Evolutionary conservation across 2,888 invertebrate species (phyloP).

Genomic region (Dorcus parallelipipedus): DNA sequence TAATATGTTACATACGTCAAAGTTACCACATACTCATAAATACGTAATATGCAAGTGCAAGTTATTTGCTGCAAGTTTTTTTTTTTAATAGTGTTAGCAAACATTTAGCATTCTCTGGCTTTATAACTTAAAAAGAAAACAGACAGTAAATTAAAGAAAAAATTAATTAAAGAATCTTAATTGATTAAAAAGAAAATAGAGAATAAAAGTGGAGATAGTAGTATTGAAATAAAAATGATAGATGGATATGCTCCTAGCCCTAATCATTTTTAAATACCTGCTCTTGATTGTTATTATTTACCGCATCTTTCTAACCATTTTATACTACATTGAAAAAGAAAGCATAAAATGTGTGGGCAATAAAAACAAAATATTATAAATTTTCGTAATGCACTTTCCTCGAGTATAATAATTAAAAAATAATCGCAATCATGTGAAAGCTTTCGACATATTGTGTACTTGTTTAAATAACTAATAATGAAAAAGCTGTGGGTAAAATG

Average conservation of each 20-base stretch:
- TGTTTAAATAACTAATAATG: too few relatives aligned
- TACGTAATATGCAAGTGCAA: constrained; percentile 11
- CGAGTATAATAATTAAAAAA: too few relatives aligned
- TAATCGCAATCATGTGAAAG: too few relatives aligned
- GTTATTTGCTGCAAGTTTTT: constrained; percentile 16
- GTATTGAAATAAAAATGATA: constrained; percentile 23
- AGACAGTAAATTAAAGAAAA: constrained; percentile 22
- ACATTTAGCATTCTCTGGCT: constrained; percentile 47
- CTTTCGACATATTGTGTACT: too few relatives aligned
- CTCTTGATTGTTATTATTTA: background rate
- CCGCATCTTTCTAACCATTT: too few relatives aligned
- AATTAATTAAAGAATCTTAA: constrained; percentile 20
- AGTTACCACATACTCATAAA: background rate
- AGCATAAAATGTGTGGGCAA: too few relatives aligned
- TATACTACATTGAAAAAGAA: too few relatives aligned
- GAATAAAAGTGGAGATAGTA: constrained; percentile 23
- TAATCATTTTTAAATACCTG: constrained; percentile 4
- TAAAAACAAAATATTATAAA: too few relatives aligned
- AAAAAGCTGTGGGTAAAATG: too few relatives aligned
- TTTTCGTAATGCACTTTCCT: too few relatives aligned
- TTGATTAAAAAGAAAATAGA: constrained; percentile 11
- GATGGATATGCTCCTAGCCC: constrained; percentile 37
- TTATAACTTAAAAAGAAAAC: constrained; percentile 26
- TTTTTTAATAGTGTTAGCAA: constrained; percentile 32
- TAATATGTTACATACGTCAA: background rate